phyloP scores from a whole-genome alignment of 2,888 invertebrate species.

The Acleris emargana region DNA sequence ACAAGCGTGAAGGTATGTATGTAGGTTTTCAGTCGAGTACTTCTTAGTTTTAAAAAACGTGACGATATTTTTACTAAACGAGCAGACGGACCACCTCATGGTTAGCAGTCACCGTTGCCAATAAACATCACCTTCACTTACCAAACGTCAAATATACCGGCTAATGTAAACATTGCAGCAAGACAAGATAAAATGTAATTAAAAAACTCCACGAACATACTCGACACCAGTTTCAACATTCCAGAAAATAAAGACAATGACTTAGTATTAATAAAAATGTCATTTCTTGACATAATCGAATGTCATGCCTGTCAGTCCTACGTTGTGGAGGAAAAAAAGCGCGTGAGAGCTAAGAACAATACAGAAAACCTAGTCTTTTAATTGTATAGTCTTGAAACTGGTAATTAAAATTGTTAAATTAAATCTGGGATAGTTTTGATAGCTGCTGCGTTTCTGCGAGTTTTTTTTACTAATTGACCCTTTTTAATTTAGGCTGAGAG shows the following conservation, averaged over 20 bases:
- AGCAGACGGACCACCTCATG: too few relatives aligned
- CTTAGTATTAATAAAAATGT: constrained; percentile 29
- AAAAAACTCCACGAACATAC: background rate
- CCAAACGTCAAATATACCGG: background rate
- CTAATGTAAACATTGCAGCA: background rate
- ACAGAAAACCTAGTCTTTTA: constrained; percentile 19
- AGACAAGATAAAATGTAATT: background rate
- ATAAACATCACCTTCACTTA: too few relatives aligned
- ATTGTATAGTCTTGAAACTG: constrained; percentile 11
- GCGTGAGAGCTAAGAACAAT: constrained; percentile 27
- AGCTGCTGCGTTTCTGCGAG: background rate
- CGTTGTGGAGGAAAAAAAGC: background rate
- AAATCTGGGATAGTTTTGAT: constrained; percentile 24
- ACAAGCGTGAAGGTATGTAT: too few relatives aligned
- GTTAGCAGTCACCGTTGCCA: too few relatives aligned
- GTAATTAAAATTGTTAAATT: constrained; percentile 25
- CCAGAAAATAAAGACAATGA: constrained; percentile 20
- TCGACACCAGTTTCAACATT: constrained; percentile 11
- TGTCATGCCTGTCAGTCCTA: constrained; percentile 24
- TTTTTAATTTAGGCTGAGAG: too few relatives aligned
- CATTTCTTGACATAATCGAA: constrained; percentile 33
- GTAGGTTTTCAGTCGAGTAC: too few relatives aligned
- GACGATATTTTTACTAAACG: too few relatives aligned
- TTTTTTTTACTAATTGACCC: too few relatives aligned
- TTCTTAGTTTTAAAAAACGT: too few relatives aligned